A percentile compares a stretch with the other conserved stretches of the same genome.
Conservation (phyloP, 2,888 invertebrate genomes). For the Plagiodera versicolora region DNA sequence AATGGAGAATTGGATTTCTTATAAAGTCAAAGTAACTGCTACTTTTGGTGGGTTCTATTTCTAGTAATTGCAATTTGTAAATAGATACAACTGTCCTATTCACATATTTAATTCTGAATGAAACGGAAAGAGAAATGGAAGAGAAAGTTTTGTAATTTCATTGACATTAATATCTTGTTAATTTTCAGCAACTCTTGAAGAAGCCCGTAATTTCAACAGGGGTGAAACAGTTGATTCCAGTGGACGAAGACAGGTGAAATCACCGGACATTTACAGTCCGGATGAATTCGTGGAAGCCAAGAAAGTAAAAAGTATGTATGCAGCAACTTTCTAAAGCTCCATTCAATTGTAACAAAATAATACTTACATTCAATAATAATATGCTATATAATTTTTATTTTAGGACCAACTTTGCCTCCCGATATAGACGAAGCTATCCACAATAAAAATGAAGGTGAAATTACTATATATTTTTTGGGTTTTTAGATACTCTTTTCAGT, state of each 20-base stretch:
- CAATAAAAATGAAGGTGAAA: neutral
- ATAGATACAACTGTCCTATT: neutral
- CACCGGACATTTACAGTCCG: slow-evolving; percentile 1
- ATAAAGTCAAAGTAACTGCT: neutral
- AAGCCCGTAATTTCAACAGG: neutral
- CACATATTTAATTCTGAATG: neutral
- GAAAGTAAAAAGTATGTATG: neutral
- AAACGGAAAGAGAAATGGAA: neutral
- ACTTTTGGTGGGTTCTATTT: slow-evolving; percentile 1
- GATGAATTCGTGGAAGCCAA: neutral
- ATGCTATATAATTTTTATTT: neutral
- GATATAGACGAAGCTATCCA: neutral
- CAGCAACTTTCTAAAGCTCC: neutral
- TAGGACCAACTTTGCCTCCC: neutral
- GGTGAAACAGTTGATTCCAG: neutral
- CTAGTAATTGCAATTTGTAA: neutral
- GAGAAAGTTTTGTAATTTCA: neutral
- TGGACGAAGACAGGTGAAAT: neutral
- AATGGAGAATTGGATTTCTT: neutral
- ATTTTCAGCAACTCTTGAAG: neutral
- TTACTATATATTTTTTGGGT: neutral
- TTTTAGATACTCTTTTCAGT: neutral
- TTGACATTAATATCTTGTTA: neutral
- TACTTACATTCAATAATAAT: neutral
- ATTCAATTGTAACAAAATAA: neutral